Conservation (phyloP, 2,888 invertebrate species). For the Orthosia incerta region DNA sequence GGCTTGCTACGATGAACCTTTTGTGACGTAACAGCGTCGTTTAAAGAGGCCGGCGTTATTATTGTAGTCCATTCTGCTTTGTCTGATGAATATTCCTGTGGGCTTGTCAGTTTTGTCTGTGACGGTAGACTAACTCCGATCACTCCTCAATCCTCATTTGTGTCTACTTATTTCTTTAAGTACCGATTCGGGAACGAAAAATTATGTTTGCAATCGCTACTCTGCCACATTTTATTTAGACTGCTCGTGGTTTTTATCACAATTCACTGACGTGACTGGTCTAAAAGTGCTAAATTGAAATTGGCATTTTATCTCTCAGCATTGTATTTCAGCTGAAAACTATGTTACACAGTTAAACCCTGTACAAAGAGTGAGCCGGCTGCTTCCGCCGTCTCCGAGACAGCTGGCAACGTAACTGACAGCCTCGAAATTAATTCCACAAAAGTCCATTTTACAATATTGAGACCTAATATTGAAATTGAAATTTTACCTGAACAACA, state of each 20-base stretch:
- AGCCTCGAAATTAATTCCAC: constrained; percentile 8
- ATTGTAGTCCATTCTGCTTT: background rate
- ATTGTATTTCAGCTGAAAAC: constrained; percentile 16
- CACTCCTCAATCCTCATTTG: background rate
- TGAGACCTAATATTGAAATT: background rate
- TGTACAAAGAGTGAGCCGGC: background rate
- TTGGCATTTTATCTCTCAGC: constrained; percentile 3
- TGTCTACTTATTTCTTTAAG: background rate
- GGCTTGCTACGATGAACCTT: constrained; percentile 6
- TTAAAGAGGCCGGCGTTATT: background rate
- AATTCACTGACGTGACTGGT: background rate
- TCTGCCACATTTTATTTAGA: background rate
- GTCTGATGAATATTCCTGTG: background rate
- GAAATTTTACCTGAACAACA: background rate
- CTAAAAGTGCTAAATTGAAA: background rate
- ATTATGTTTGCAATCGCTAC: too few species aligned
- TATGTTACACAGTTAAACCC: constrained; percentile 7
- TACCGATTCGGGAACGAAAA: background rate
- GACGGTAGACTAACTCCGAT: background rate
- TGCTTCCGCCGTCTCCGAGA: background rate
- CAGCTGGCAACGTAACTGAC: constrained; percentile 3
- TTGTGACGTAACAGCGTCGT: background rate
- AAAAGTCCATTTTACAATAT: background rate
- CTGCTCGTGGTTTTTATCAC: background rate
- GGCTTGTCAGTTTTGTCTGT: background rate